Conservation (phyloP, 2,888 invertebrate species). For the Gnatocerus cornutus region DNA sequence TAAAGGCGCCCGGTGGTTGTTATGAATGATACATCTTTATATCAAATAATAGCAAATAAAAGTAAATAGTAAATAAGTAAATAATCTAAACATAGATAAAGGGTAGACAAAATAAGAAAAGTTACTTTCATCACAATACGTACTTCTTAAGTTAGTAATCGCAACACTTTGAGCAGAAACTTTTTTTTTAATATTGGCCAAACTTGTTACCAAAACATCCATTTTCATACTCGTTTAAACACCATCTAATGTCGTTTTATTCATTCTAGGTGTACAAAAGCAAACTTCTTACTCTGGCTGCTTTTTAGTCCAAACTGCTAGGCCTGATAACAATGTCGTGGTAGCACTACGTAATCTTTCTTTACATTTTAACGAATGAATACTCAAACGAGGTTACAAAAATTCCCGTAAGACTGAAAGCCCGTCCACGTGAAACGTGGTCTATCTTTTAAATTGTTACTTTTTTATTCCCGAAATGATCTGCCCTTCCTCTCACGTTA, state of each 20-base stretch:
- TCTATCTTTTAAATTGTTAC: slow-evolving; percentile 38
- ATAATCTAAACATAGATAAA: too few species aligned
- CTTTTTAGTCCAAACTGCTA: slow-evolving; percentile 31
- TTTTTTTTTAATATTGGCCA: too few species aligned
- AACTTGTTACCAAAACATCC: too few species aligned
- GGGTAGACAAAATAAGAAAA: too few species aligned
- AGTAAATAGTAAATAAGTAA: too few species aligned
- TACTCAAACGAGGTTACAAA: slow-evolving; percentile 23
- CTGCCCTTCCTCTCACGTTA: slow-evolving; percentile 83
- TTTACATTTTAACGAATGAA: not conserved
- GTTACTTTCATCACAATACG: too few species aligned
- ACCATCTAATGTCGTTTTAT: slow-evolving; percentile 36
- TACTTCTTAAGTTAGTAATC: too few species aligned
- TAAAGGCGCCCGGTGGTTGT: too few species aligned
- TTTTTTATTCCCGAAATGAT: slow-evolving; percentile 72
- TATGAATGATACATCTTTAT: too few species aligned
- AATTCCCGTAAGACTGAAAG: slow-evolving; percentile 52
- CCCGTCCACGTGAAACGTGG: slow-evolving; percentile 49
- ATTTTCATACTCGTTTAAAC: not conserved
- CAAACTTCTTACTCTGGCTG: slow-evolving; percentile 37
- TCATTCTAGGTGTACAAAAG: slow-evolving; percentile 45
- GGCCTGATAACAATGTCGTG: slow-evolving; percentile 1
- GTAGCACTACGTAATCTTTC: slow-evolving; percentile 3
- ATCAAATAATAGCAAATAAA: too few species aligned
- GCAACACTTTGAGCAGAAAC: too few species aligned